A percentile compares a stretch with the other conserved stretches of the same genome.
phyloP scores from a whole-genome alignment of 2,113 vertebrate species.

The Microtus montanus region DNA sequence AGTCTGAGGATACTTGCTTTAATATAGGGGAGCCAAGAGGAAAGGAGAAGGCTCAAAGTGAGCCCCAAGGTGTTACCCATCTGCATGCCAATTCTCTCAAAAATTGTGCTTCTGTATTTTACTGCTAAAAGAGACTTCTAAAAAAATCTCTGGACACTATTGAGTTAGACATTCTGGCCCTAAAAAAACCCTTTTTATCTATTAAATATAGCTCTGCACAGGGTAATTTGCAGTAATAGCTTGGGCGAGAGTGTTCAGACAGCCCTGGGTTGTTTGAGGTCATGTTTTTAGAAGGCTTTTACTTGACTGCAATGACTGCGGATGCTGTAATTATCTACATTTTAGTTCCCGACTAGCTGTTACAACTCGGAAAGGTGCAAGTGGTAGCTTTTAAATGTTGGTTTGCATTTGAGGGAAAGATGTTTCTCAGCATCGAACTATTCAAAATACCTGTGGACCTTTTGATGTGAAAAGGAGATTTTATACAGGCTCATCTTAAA shows the following conservation, averaged over 20 bases:
- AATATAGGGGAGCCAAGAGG: neutral
- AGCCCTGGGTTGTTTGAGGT: slow-evolving; percentile 22
- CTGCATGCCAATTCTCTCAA: neutral
- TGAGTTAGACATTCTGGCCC: slow-evolving; percentile 3
- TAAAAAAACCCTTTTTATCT: neutral
- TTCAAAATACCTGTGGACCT: slow-evolving; percentile 21
- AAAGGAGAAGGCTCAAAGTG: neutral
- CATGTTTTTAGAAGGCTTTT: slow-evolving; percentile 39
- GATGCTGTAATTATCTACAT: slow-evolving; percentile 42
- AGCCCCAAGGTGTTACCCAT: neutral
- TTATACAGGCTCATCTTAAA: neutral
- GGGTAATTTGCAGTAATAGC: slow-evolving; percentile 26
- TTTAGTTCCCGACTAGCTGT: slow-evolving; percentile 26
- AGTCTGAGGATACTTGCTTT: neutral
- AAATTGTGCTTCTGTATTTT: neutral
- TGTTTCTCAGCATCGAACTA: neutral
- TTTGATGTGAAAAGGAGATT: slow-evolving; percentile 22
- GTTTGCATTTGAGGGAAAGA: neutral
- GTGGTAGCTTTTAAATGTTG: slow-evolving; percentile 52
- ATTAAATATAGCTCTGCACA: neutral
- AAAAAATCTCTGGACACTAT: slow-evolving; percentile 17
- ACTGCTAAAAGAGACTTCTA: neutral
- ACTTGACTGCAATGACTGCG: slow-evolving; percentile 4
- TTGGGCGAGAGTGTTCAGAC: slow-evolving; percentile 47
- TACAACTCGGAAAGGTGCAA: slow-evolving; percentile 23